Conservation (phyloP, 2,888 invertebrate genomes). For the Anthophora plumipes region DNA sequence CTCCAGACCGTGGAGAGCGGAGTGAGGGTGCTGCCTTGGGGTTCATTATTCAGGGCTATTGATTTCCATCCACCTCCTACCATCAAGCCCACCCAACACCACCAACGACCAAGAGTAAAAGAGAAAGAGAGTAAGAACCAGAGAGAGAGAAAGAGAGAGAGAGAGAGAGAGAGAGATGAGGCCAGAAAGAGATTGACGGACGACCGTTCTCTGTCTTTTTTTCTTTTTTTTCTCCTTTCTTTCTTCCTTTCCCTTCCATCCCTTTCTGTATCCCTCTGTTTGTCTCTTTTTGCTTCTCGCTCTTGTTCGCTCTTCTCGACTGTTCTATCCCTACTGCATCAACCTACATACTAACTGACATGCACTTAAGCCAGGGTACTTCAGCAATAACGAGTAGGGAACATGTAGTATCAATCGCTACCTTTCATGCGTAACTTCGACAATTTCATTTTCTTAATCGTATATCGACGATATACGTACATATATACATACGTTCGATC, state of each 20-base stretch:
- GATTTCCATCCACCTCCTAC: conserved; percentile 84
- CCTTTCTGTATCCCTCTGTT: conserved; percentile 33
- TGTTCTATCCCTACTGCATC: conserved; percentile 66
- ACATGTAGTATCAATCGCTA: conserved; percentile 50
- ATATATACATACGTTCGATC: conserved; percentile 13
- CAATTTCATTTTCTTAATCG: conserved; percentile 24
- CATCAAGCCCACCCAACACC: conserved; percentile 78
- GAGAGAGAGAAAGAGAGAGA: conserved; percentile 73
- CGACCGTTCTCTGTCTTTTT: conserved; percentile 66
- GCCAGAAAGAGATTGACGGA: conserved; percentile 76
- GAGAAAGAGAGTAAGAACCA: conserved; percentile 67
- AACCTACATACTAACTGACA: conserved; percentile 76
- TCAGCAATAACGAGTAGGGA: conserved; percentile 57
- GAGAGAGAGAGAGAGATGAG: conserved; percentile 68
- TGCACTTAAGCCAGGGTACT: conserved; percentile 75
- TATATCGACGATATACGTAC: background rate
- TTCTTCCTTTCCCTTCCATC: conserved; percentile 30
- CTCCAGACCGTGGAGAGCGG: conserved; percentile 79
- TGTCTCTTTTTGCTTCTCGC: conserved; percentile 39
- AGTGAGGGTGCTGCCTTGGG: conserved; percentile 81
- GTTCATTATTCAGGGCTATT: conserved; percentile 85
- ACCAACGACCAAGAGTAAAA: conserved; percentile 75
- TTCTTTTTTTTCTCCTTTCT: conserved; percentile 48
- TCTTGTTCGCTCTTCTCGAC: conserved; percentile 49
- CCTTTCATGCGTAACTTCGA: conserved; percentile 33